Evolutionary conservation across 1,140 invertebrate genomes (phyloP).

Genomic region (Trichoplusia ni): DNA sequence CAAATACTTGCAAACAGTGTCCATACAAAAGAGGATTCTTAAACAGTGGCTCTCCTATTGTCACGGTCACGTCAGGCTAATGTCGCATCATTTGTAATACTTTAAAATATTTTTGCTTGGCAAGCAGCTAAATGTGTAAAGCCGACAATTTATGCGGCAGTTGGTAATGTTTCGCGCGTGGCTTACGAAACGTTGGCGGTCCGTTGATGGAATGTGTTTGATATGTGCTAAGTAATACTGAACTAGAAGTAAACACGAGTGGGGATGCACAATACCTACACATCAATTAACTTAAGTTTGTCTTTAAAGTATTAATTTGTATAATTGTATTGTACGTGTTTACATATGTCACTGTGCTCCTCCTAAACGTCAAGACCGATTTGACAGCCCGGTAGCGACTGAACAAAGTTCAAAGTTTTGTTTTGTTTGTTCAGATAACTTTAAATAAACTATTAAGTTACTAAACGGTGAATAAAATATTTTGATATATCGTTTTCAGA

Average conservation of each 20-base stretch:
- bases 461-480: too few species aligned
- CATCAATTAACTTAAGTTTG: constrained; percentile 7
- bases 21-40: constrained; percentile 6
- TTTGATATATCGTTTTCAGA: too few species aligned
- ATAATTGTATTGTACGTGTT: too few species aligned
- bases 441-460: too few species aligned
- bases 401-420: too few species aligned
- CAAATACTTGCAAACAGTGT: neutral
- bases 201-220: constrained; percentile 24
- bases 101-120: constrained; percentile 23
- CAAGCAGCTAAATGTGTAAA: constrained; percentile 21
- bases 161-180: constrained; percentile 23
- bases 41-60: constrained; percentile 27
- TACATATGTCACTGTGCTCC: too few species aligned
- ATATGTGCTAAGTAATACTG: constrained; percentile 24
- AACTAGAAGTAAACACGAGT: constrained; percentile 19
- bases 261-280: too few species aligned
- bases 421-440: too few species aligned
- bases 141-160: constrained; percentile 20
- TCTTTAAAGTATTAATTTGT: too few species aligned
- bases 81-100: constrained; percentile 29
- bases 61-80: constrained; percentile 21
- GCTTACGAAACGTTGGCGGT: constrained; percentile 15
- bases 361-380: too few species aligned
- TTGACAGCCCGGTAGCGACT: too few species aligned